Evolutionary conservation across 2,113 vertebrate genomes (phyloP), one percentile per base, ranked within the genome.

Genomic region (Reinhardtius hippoglossoides): DNA sequence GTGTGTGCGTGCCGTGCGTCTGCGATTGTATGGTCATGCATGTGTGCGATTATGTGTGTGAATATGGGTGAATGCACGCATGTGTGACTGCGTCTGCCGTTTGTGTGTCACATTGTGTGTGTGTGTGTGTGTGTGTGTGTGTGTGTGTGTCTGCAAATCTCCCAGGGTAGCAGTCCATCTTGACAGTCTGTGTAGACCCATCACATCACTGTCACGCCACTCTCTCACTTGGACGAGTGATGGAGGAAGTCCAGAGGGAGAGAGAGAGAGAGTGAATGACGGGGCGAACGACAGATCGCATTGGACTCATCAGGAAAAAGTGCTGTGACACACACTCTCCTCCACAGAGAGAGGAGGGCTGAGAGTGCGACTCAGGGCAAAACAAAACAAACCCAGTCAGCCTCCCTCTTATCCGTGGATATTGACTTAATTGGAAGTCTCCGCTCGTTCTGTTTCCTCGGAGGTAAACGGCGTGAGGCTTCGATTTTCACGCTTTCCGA

Each of bases 151-250:
- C 65, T 78, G 72, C 74, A 65, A 81, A 74, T 89, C 87, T 87
- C 86, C 82, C 81, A 82, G 89, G 81, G 83, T 70, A 88, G 89
- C 77, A 84, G 88, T 92, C 76, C 82, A 78, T 89, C 87, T 82
- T 92, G 92, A 94, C 92, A 92, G 90, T 84, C 81, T 76, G 87
- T 86, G 86, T 79, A 91, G 88, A 78, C 83, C 83, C 90, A 84
- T 90, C 87, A 90, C 92, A 88, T 92, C 90, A 89, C 84, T 93
- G 91, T 92, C 92, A 94, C 59, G 69, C 59, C 81, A 76, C 87
- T 83, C 79, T 82, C 80, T 87, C 71, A 61, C 84, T 86, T 44
- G 64, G 78, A 80, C 85, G 82, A 89, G 78, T 90, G 90, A 92
- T 87, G 87, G 80, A 87, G 83, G 71, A 74, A 81, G 87, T 90